Percentiles rank a stretch among this genome's conserved stretches.
Conservation (phyloP, 1,140 invertebrate species). For the Pseudobourletiella spinata region DNA sequence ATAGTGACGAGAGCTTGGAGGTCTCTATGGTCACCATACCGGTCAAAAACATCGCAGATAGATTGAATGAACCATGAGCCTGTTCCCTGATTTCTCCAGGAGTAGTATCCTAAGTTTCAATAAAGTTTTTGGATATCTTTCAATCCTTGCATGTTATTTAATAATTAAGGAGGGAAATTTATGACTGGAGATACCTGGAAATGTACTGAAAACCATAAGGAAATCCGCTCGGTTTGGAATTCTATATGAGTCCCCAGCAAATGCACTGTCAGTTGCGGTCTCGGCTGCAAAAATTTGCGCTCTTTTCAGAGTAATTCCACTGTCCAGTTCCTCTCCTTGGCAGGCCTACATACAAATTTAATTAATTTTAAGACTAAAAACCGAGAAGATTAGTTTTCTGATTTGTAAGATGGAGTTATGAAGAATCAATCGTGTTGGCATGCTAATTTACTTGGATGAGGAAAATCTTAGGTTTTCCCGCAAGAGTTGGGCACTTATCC, state of each 20-base stretch:
- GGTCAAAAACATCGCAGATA: constrained; percentile 66
- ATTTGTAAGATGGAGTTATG: too few relatives aligned
- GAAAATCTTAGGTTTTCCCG: constrained; percentile 87
- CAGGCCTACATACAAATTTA: constrained; percentile 65
- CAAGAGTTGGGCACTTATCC: constrained; percentile 72
- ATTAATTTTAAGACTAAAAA: too few relatives aligned
- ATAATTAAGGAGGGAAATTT: too few relatives aligned
- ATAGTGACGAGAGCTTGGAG: constrained; percentile 80
- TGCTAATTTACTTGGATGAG: constrained; percentile 82
- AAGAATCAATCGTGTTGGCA: too few relatives aligned
- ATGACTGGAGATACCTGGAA: constrained; percentile 43
- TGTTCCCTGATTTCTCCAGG: constrained; percentile 83
- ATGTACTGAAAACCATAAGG: constrained; percentile 50
- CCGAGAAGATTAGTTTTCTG: too few relatives aligned
- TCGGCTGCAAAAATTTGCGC: constrained; percentile 12
- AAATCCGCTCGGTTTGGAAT: constrained; percentile 53
- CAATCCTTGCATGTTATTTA: too few relatives aligned
- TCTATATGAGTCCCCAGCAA: constrained; percentile 36
- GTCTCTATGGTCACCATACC: constrained; percentile 62
- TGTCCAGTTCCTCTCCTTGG: constrained; percentile 80
- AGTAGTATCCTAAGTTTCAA: constrained; percentile 88
- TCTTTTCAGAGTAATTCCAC: constrained; percentile 42
- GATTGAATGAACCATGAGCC: constrained; percentile 97
- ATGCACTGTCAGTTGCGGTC: constrained; percentile 10
- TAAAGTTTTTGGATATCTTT: too few relatives aligned